phyloP scores from a whole-genome alignment of 30 jellyfish, hydroid and myxozoan species.

The Hydra vulgaris region DNA sequence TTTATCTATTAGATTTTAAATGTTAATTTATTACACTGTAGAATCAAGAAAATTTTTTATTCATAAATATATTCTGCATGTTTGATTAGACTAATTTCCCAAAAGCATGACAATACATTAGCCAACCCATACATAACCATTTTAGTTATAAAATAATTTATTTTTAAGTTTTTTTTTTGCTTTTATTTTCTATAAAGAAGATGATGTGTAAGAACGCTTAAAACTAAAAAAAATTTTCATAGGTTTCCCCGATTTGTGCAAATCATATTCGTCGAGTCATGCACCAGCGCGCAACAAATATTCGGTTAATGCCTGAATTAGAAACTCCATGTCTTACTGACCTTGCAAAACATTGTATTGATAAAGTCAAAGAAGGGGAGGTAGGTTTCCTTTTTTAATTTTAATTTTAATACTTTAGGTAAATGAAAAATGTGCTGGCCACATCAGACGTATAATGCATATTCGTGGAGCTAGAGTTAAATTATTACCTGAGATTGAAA shows the following conservation, averaged over 20 bases:
- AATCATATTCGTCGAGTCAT: constrained; percentile 78
- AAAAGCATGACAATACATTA: too few species aligned
- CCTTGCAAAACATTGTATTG: constrained; percentile 61
- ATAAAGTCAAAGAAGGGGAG: constrained; percentile 61
- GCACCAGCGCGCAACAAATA: constrained; percentile 85
- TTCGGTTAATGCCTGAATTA: constrained; percentile 75
- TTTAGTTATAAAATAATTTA: background rate
- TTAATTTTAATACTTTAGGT: constrained; percentile 31
- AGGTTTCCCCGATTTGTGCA: constrained; percentile 71
- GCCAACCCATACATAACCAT: too few species aligned
- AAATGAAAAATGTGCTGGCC: constrained; percentile 60
- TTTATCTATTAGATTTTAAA: too few species aligned
- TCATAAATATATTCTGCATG: too few species aligned
- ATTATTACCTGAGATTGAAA: constrained; percentile 68
- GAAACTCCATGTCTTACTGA: constrained; percentile 61
- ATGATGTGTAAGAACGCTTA: background rate
- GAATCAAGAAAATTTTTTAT: too few species aligned
- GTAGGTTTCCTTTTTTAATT: constrained; percentile 17
- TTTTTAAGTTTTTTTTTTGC: too few species aligned
- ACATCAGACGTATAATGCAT: constrained; percentile 68
- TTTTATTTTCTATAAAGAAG: background rate
- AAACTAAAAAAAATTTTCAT: background rate
- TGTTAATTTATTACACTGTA: too few species aligned
- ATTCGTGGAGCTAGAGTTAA: constrained; percentile 62
- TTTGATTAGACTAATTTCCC: too few species aligned